Conservation (phyloP, 2,888 invertebrate species). For the Myathropa florea region DNA sequence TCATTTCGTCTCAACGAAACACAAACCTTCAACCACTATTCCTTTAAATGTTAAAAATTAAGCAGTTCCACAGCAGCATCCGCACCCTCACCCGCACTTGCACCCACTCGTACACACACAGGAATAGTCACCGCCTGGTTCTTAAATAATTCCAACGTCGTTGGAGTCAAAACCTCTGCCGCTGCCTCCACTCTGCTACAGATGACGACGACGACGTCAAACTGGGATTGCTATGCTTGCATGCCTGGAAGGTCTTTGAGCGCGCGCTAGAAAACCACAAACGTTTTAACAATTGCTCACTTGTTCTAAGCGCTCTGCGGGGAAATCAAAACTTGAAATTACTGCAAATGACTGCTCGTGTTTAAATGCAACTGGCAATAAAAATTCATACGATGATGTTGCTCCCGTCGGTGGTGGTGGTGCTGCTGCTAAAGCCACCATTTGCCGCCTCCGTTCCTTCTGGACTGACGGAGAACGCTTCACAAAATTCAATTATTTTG, state of each 20-base stretch:
- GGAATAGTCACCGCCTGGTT: background rate
- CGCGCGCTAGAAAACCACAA: conserved; percentile 33
- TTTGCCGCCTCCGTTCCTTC: background rate
- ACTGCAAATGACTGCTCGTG: conserved; percentile 64
- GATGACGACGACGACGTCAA: background rate
- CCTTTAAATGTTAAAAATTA: conserved; percentile 45
- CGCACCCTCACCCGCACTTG: background rate
- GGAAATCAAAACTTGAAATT: conserved; percentile 71
- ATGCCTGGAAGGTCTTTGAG: background rate
- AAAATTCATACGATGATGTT: conserved; percentile 50
- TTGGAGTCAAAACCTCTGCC: background rate
- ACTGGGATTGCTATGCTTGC: background rate
- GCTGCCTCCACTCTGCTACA: background rate
- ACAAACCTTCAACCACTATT: conserved; percentile 23
- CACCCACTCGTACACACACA: background rate
- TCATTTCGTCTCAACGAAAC: conserved; percentile 36
- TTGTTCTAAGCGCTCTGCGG: conserved; percentile 63
- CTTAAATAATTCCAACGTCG: conserved; percentile 31
- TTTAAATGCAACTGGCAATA: conserved; percentile 57
- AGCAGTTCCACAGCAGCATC: conserved; percentile 3
- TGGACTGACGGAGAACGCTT: background rate
- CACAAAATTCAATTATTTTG: conserved; percentile 65
- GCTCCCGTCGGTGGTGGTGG: background rate
- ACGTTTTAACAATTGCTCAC: conserved; percentile 65
- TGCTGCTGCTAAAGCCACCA: background rate